phyloP scores from a whole-genome alignment of 2,113 vertebrate genomes.

The Setophaga kirtlandii region DNA sequence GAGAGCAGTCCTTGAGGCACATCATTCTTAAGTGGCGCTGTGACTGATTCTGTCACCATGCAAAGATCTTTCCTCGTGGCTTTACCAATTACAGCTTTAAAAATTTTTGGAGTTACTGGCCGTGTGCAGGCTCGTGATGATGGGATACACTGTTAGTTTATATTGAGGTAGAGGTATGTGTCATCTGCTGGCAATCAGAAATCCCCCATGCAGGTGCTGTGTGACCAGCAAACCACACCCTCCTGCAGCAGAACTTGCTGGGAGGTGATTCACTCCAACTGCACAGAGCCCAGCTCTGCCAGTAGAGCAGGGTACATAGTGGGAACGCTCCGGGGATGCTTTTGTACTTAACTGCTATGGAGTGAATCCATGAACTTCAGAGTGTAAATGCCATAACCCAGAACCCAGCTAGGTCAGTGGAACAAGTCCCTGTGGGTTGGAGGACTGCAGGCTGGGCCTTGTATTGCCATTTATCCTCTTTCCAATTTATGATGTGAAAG shows the following conservation, averaged over 20 bases:
- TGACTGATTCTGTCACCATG: background rate
- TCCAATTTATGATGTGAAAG: background rate
- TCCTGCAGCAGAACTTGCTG: background rate
- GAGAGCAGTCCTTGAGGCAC: background rate
- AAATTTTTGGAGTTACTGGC: background rate
- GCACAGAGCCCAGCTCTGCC: background rate
- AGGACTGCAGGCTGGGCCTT: background rate
- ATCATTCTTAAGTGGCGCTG: fast-evolving
- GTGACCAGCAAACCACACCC: background rate
- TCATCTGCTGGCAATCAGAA: background rate
- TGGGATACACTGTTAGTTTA: background rate
- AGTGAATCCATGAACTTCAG: conserved; percentile 16
- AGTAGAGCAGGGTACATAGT: background rate
- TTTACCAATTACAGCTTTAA: background rate
- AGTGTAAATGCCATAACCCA: background rate
- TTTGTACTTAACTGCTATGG: background rate
- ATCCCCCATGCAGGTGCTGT: background rate
- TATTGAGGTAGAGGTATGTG: background rate
- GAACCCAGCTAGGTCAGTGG: background rate
- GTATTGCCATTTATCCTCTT: background rate
- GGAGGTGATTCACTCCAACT: fast-evolving
- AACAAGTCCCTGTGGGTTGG: background rate
- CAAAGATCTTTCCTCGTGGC: background rate
- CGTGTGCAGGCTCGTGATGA: background rate
- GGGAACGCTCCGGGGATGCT: background rate